Base-by-base conservation (phyloP, 2,113 vertebrate species). In the Cheirogaleus medius region DNA sequence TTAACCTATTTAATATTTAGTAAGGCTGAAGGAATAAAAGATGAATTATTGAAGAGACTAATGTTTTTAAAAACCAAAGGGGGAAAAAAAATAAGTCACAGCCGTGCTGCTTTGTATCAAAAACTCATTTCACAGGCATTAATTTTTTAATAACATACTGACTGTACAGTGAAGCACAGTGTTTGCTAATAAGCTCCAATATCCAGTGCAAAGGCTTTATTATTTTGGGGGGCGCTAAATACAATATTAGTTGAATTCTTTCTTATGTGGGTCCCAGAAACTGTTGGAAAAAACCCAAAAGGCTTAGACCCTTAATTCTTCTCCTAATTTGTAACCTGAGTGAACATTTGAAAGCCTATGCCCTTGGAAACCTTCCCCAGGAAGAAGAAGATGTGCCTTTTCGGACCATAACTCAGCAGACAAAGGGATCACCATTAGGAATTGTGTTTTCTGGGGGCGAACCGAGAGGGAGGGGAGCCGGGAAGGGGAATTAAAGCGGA, bases 1-100 rank as follows among this genome's bases (percentile, higher is more conserved):
- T 97, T 95, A 66, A 96, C 84, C 94, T 92, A n/a, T 94, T 97
- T 97, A 98, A 96, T 97, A 97, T 97, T 97, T 97, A 97, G 96
- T 69, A 86, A 94, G 94, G 39, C 77, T 91, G 78, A 92, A 96
- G 84, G 90, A 94, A 91, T 95, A 84, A 96, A 95, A 71, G 69
- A 98, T 97, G 74, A 96, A 97, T 97, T 96, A 97, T 97, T 98
- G 94, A 97, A 87, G 64, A 97, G 78, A 95, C 83, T 39, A 81
- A 90, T 80, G 84, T 90, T 96, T 92, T 95, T 84, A 60, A 92
- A 93, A 97, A 42, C n/a, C 49, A 71, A 60, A 77, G 71, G 39
- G 76, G 47, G 47, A 64, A 78, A 52, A 86, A 76, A 52, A 78
- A 69, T 34, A 60, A 87, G 68, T 84, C 88, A 47, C 58, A 92